phyloP scores from a whole-genome alignment of 1,140 invertebrate species.

The Palaemon carinicauda region DNA sequence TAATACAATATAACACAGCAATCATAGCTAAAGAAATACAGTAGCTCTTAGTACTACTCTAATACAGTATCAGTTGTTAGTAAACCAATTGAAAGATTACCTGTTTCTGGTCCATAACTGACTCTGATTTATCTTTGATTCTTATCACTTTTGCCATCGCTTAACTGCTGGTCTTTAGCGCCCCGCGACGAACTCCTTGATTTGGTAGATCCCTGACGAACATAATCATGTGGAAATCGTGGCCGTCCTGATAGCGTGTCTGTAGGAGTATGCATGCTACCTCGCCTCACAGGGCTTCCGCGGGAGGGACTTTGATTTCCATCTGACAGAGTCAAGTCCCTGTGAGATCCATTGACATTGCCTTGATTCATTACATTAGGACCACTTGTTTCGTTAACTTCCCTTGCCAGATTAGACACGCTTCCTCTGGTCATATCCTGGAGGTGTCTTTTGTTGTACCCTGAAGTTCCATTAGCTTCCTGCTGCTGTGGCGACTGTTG shows the following conservation, averaged over 20 bases:
- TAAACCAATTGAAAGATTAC: too few species aligned
- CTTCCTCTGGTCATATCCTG: neutral
- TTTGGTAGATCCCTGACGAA: slow-evolving; percentile 32
- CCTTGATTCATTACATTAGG: too few species aligned
- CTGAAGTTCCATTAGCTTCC: neutral
- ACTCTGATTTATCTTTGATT: too few species aligned
- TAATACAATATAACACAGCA: too few species aligned
- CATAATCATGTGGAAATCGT: slow-evolving; percentile 40
- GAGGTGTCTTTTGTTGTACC: neutral
- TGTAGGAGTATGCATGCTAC: neutral
- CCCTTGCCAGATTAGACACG: neutral
- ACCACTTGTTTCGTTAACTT: too few species aligned
- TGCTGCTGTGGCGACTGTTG: neutral
- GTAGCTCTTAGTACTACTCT: too few species aligned
- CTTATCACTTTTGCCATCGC: too few species aligned
- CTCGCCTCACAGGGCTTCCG: neutral
- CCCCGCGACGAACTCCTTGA: neutral
- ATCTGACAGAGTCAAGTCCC: neutral
- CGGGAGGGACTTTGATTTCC: neutral
- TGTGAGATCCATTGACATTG: neutral
- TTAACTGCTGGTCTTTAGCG: too few species aligned
- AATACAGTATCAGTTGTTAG: too few species aligned
- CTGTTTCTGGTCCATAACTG: too few species aligned
- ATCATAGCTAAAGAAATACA: too few species aligned
- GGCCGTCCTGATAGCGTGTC: neutral